Conservation (phyloP, 2,797 vertebrate species). For the Artibeus lituratus region DNA sequence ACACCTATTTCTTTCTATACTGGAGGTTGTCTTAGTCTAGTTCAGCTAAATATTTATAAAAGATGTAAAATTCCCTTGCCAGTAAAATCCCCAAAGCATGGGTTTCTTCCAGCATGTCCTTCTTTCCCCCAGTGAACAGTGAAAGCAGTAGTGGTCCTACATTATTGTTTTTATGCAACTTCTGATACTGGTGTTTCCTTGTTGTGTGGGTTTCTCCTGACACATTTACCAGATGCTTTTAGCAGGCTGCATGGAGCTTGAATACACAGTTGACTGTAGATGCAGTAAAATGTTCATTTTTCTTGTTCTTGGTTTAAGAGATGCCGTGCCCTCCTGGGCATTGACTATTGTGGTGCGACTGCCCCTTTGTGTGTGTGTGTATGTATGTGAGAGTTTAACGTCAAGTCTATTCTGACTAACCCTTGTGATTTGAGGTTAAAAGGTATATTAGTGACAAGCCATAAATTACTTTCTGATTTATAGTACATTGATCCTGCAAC, state of each 20-base stretch:
- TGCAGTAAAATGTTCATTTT: constrained; percentile 59
- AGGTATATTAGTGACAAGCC: constrained; percentile 55
- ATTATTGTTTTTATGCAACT: constrained; percentile 25
- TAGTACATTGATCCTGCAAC: constrained; percentile 31
- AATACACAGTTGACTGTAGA: constrained; percentile 20
- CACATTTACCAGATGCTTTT: constrained; percentile 15
- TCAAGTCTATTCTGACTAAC: constrained; percentile 67
- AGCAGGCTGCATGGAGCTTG: neutral
- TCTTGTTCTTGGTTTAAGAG: constrained; percentile 47
- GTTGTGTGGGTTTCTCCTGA: neutral
- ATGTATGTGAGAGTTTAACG: neutral
- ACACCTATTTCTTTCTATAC: neutral
- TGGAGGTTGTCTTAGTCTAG: neutral
- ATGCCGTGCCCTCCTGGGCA: constrained; percentile 36
- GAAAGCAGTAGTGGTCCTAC: neutral
- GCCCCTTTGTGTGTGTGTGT: neutral
- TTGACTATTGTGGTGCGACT: constrained; percentile 58
- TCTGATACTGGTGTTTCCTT: constrained; percentile 49
- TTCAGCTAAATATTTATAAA: constrained; percentile 37
- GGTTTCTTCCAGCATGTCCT: neutral
- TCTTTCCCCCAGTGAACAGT: neutral
- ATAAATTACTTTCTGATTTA: constrained; percentile 63
- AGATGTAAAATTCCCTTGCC: constrained; percentile 21
- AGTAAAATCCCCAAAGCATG: neutral
- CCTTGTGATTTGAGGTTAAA: constrained; percentile 64